Base-by-base conservation (phyloP, 1,140 invertebrate genomes). In the Papilio xuthus region DNA sequence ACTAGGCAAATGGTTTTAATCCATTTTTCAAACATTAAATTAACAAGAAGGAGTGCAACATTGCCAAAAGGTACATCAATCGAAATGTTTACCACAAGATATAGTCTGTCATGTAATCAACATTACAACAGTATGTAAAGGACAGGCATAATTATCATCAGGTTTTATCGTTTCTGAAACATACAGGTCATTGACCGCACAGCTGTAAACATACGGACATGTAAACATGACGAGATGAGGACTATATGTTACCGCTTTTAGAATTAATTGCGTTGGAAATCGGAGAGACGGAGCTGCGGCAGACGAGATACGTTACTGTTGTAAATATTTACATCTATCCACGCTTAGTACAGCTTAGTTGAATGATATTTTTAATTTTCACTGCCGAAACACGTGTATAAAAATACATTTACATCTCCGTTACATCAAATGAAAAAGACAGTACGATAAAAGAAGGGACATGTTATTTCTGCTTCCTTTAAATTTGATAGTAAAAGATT, bases 191-290 rank as follows among this genome's bases (percentile, higher is more conserved):
- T 67, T 67, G 60, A 3, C 60, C 60, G 13, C 20, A 10, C 20
- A 12, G 12, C 60, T 28, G 60, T 67, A 67, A 28, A 60, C 56
- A 60, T 23, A 26, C 23, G 1, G 56, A 60, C 20, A 23, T 60
- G 56, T 60, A 23, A 60, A 67, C 60, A 67, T 28, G 26, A 23
- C 20, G 23, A 67, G 60, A 67, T 67, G 60, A 67, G 60, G 26
- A 67, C 23, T 67, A 32, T 60, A 60, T 28, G 60, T 67, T 67
- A 67, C 60, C 60, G 60, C 60, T 67, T 67, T 67, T 67, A 67
- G 60, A 67, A 67, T 67, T 28, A 67, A 67, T 67, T 67, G 26
- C 60, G 60, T 67, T 67, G 26, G 26, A 15, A 67, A 63, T 63
- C 60, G 26, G 26, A 67, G 56, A 56, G 56, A 60, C 60, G 10